Evolutionary conservation across 2,888 invertebrate genomes (phyloP).

Genomic region (Eupithecia insigniata): DNA sequence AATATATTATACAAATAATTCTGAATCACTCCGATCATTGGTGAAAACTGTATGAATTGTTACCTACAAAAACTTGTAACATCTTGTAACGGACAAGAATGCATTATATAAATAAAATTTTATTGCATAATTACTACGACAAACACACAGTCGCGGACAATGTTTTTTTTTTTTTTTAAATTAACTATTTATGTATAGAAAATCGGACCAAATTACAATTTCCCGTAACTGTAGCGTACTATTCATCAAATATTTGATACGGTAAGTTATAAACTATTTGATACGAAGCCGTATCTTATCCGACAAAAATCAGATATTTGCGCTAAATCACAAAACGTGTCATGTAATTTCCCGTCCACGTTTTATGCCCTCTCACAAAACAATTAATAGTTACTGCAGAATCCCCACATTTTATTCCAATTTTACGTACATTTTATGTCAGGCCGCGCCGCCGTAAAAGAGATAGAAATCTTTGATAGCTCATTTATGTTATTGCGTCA

Average conservation of each 20-base stretch:
- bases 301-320: neutral
- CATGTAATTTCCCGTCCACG: neutral
- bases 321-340: constrained; percentile 1
- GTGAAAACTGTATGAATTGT: too few species aligned
- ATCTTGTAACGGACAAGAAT: too few species aligned
- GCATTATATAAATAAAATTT: too few species aligned
- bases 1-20: too few species aligned
- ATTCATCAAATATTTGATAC: too few species aligned
- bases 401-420: constrained; percentile 37
- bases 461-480: constrained; percentile 44
- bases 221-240: neutral
- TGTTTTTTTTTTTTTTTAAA: too few species aligned
- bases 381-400: constrained; percentile 41
- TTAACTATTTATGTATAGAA: neutral
- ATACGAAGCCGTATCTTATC: neutral
- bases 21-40: neutral
- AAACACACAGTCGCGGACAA: neutral
- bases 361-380: constrained; percentile 20
- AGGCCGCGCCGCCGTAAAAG: constrained; percentile 40
- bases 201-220: neutral
- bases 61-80: too few species aligned
- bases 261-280: neutral
- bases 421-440: constrained; percentile 43
- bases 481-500: constrained; percentile 43
- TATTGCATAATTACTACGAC: too few species aligned